A percentile compares a stretch with the other conserved stretches of the same genome.
These are phyloP conservation scores for Apocrypta bakeri DNA, from an alignment of 1,140 invertebrate genomes.

Conservation along the genomic window DNA sequence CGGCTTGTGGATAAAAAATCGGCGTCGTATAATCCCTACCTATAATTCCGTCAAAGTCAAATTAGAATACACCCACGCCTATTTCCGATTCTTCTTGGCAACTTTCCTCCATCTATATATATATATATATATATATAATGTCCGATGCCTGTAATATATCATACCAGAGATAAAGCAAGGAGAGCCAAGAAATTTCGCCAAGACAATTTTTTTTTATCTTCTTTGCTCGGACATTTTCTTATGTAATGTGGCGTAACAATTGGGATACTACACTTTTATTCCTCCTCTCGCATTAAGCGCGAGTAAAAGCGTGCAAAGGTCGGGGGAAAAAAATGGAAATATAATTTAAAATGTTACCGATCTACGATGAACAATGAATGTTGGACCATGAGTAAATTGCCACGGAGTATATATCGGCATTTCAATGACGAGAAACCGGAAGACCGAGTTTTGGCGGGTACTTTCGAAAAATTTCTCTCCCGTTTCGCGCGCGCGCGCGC, in stretches of 20 bases:
- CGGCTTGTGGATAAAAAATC: too few species aligned
- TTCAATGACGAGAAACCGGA: neutral
- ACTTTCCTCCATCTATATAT: neutral
- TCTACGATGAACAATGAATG: too few species aligned
- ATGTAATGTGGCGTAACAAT: neutral
- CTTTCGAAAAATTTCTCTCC: neutral
- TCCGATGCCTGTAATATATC: neutral
- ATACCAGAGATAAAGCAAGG: too few species aligned
- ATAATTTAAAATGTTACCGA: too few species aligned
- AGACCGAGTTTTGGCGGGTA: neutral
- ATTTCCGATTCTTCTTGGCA: too few species aligned
- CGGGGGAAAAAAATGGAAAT: neutral
- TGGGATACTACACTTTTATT: neutral
- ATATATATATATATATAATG: neutral
- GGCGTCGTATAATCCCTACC: too few species aligned
- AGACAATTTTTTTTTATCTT: neutral
- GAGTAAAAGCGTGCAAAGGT: neutral
- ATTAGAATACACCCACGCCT: too few species aligned
- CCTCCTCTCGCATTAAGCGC: neutral
- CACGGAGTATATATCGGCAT: neutral
- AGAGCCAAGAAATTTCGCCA: constrained; percentile 34
- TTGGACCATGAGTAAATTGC: too few species aligned
- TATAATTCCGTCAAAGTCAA: neutral
- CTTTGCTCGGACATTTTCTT: neutral
- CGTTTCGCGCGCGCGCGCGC: too few species aligned